phyloP scores from a whole-genome alignment of 2,113 vertebrate species.

The Hymenochirus boettgeri region DNA sequence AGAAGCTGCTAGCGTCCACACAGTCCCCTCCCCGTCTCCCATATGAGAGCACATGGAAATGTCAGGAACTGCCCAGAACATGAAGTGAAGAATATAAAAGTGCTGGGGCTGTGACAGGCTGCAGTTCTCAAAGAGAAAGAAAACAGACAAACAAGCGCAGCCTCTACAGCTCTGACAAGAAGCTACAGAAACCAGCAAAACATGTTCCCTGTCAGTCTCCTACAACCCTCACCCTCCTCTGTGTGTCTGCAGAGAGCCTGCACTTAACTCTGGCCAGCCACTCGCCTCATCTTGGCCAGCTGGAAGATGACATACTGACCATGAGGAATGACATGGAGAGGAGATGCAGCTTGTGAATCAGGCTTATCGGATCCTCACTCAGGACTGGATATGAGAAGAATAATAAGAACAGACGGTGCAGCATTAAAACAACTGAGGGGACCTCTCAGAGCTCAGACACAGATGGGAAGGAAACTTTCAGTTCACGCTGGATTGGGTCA shows the following conservation, averaged over 20 bases:
- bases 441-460: background rate
- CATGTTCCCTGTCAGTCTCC: constrained; percentile 51
- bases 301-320: constrained; percentile 46
- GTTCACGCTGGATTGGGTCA: constrained; percentile 34
- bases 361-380: background rate
- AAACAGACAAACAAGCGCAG: background rate
- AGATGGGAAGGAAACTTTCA: constrained; percentile 4
- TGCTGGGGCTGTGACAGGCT: background rate
- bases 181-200: constrained; percentile 7
- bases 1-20: too few species aligned
- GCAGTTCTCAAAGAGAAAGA: background rate
- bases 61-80: constrained; percentile 22
- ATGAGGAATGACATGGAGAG: constrained; percentile 31
- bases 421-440: background rate
- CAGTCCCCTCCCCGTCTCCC: too few species aligned
- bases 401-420: background rate
- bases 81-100: constrained; percentile 40
- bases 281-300: constrained; percentile 49
- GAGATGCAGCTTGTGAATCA: constrained; percentile 13
- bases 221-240: constrained; percentile 44
- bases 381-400: constrained; percentile 3
- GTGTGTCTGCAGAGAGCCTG: constrained; percentile 36
- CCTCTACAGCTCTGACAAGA: fast-evolving
- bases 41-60: too few species aligned
- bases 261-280: constrained; percentile 48